A percentile compares a stretch with the other conserved stretches of the same genome.
These are phyloP conservation scores for Propithecus deckenii DNA, from an alignment of 2,797 vertebrate species.

Conservation along the genomic window DNA sequence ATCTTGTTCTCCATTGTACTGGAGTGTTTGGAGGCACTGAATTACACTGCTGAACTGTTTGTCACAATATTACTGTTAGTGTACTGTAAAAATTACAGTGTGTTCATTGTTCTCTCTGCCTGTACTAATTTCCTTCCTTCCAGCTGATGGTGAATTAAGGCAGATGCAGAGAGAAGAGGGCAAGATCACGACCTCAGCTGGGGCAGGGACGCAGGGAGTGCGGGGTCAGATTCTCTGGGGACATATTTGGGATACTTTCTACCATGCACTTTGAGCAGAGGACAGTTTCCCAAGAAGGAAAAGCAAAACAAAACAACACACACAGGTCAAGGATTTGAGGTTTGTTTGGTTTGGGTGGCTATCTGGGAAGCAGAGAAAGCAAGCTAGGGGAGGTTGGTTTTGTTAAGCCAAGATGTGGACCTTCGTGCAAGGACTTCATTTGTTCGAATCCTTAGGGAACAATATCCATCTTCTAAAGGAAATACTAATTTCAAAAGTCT, in stretches of 20 bases:
- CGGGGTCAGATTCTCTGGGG: not conserved
- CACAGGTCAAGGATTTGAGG: not conserved
- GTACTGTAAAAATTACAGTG: constrained; percentile 62
- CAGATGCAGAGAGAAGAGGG: not conserved
- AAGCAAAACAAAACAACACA: not conserved
- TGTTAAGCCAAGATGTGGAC: no score
- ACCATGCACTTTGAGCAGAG: not conserved
- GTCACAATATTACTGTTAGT: constrained; percentile 76
- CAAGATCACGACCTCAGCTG: not conserved
- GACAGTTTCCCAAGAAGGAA: not conserved
- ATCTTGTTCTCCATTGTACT: not conserved
- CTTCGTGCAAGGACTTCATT: not conserved
- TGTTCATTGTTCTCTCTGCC: constrained; percentile 36
- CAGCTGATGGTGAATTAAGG: constrained; percentile 27
- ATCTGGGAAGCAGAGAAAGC: not conserved
- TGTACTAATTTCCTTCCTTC: constrained; percentile 18
- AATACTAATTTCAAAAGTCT: not conserved
- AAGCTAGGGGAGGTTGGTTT: not conserved
- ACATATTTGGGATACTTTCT: not conserved
- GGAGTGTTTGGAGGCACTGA: constrained; percentile 41
- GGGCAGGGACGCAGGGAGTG: not conserved
- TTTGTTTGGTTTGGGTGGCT: not conserved
- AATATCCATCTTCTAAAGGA: not conserved
- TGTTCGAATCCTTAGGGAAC: not conserved
- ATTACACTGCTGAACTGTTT: constrained; percentile 53